phyloP scores from a whole-genome alignment of 2,888 invertebrate genomes.

The Chrysolina americana region DNA sequence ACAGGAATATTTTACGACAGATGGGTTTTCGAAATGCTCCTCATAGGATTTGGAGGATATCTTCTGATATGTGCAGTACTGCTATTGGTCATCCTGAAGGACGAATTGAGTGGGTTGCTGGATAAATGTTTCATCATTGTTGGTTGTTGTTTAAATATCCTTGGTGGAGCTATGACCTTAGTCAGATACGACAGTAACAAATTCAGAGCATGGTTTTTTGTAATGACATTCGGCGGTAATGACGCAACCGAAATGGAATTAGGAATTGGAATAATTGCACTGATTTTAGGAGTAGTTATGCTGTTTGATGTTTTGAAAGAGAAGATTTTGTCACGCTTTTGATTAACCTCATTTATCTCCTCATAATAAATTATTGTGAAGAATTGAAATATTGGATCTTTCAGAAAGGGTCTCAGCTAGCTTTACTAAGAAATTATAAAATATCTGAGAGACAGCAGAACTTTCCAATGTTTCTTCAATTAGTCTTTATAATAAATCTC shows the following conservation, averaged over 20 bases:
- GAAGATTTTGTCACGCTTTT: background rate
- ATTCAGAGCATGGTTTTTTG: background rate
- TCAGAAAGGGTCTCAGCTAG: too few relatives aligned
- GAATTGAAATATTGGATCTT: background rate
- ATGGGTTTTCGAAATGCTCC: conserved; percentile 34
- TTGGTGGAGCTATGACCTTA: conserved; percentile 8
- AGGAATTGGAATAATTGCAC: conserved; percentile 10
- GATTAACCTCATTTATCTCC: background rate
- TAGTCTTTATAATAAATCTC: too few relatives aligned
- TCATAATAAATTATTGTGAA: background rate
- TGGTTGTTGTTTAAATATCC: conserved; percentile 13
- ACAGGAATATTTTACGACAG: conserved; percentile 26
- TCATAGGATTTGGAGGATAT: conserved; percentile 35
- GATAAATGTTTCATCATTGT: conserved; percentile 10
- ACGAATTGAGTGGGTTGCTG: background rate
- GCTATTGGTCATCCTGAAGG: conserved; percentile 5
- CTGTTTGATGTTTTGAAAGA: conserved; percentile 2
- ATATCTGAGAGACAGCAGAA: too few relatives aligned
- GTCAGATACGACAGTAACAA: background rate
- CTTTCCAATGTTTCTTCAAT: too few relatives aligned
- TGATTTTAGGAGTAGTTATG: background rate
- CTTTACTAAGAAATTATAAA: too few relatives aligned
- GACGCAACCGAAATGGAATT: background rate
- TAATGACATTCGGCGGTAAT: background rate
- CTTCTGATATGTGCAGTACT: conserved; percentile 32